Evolutionary conservation across 2,113 vertebrate genomes (phyloP).

Genomic region (Gobio gobio): DNA sequence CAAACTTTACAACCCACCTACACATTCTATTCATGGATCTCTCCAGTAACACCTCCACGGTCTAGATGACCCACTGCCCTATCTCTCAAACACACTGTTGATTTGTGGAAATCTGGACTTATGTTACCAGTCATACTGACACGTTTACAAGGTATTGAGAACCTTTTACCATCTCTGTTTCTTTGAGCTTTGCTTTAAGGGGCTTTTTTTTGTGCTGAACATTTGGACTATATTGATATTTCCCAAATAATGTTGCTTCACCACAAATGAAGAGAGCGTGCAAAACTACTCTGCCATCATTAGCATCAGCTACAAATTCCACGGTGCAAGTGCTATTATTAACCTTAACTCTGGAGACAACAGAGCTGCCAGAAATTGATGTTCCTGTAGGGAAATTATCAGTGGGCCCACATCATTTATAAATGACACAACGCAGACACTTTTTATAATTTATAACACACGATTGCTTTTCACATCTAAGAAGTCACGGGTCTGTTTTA

Average conservation of each 20-base stretch:
- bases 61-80: background rate
- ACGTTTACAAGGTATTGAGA: background rate
- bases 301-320: background rate
- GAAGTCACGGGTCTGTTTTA: background rate
- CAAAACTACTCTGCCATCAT: background rate
- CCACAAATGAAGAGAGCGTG: background rate
- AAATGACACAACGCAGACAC: background rate
- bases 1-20: background rate
- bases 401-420: constrained; percentile 1
- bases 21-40: constrained; percentile 23
- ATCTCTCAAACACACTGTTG: background rate
- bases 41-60: background rate
- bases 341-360: background rate
- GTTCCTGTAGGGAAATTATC: background rate
- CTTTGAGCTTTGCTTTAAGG: constrained; percentile 16
- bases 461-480: background rate
- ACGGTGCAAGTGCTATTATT: constrained; percentile 1
- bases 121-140: background rate
- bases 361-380: background rate
- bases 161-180: background rate
- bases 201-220: background rate
- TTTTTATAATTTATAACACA: background rate
- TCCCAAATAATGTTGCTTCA: background rate
- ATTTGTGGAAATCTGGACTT: background rate
- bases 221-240: constrained; percentile 5